These are phyloP conservation scores for Tenualosa ilisha DNA, from an alignment of 2,797 vertebrate species.

Conservation along the genomic window DNA sequence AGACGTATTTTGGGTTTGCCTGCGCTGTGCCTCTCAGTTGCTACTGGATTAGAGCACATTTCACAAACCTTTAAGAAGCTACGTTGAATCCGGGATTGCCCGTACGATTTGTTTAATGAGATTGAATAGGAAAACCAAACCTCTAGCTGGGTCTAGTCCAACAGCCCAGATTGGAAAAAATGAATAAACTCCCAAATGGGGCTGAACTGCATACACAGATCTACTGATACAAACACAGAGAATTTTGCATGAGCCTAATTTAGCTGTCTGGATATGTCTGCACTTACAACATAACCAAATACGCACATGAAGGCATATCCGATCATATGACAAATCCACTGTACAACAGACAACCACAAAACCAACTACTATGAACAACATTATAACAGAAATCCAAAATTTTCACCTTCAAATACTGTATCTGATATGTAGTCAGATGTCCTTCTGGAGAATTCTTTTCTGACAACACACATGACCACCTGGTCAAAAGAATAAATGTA, in stretches of 20 bases:
- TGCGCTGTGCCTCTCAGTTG: not conserved
- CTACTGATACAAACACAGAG: not conserved
- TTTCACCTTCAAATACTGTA: too few species aligned
- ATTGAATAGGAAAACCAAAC: not conserved
- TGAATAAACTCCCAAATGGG: not conserved
- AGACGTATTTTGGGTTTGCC: not conserved
- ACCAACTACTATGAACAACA: not conserved
- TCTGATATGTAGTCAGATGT: not conserved
- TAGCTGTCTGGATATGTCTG: not conserved
- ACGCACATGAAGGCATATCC: not conserved
- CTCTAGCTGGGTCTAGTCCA: conserved; percentile 1
- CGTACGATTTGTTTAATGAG: conserved; percentile 9
- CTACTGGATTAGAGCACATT: not conserved
- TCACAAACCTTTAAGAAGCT: not conserved
- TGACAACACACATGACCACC: too few species aligned
- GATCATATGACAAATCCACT: not conserved
- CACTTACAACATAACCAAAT: not conserved
- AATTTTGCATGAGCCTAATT: not conserved
- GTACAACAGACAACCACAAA: not conserved
- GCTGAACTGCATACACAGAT: not conserved
- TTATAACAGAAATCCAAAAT: too few species aligned
- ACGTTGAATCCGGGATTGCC: not conserved
- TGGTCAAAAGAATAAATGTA: too few species aligned
- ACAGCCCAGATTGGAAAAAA: conserved; percentile 1
- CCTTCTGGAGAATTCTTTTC: not conserved